These are phyloP conservation scores for Magallana ariakensis DNA, from an alignment of 1,140 invertebrate genomes.

Conservation along the genomic window DNA sequence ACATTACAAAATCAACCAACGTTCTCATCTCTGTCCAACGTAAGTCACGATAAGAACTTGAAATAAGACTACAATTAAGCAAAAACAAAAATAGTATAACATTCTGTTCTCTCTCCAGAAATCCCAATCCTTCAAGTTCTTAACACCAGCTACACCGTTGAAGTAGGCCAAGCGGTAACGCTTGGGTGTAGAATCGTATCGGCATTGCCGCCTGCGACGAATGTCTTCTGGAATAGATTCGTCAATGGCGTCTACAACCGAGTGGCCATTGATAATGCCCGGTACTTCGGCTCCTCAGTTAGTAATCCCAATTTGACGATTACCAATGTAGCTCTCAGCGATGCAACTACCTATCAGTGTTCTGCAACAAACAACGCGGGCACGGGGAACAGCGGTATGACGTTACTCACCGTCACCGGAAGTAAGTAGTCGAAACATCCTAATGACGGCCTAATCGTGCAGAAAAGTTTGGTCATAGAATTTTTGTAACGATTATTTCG, in stretches of 20 bases:
- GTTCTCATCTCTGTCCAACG: background rate
- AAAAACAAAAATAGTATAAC: no score
- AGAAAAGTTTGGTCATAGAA: no score
- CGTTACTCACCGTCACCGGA: constrained; percentile 44
- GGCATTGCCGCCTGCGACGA: constrained; percentile 36
- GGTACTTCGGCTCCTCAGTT: constrained; percentile 43
- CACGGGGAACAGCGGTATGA: constrained; percentile 44
- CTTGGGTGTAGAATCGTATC: constrained; percentile 37
- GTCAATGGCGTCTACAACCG: constrained; percentile 8
- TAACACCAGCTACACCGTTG: constrained; percentile 41
- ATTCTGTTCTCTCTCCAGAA: background rate
- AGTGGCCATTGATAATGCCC: constrained; percentile 6
- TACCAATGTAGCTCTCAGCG: constrained; percentile 40
- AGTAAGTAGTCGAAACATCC: constrained; percentile 37
- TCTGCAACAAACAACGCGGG: constrained; percentile 48
- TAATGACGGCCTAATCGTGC: no score
- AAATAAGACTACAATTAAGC: no score
- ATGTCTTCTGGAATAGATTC: constrained; percentile 41
- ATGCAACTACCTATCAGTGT: constrained; percentile 40
- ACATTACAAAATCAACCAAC: background rate
- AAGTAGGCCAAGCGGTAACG: constrained; percentile 32
- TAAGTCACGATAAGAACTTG: background rate
- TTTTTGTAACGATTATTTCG: no score
- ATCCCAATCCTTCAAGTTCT: constrained; percentile 35
- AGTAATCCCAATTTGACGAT: constrained; percentile 42